Conservation (phyloP, 1,140 invertebrate genomes). For the Drosophila prosaltans region DNA sequence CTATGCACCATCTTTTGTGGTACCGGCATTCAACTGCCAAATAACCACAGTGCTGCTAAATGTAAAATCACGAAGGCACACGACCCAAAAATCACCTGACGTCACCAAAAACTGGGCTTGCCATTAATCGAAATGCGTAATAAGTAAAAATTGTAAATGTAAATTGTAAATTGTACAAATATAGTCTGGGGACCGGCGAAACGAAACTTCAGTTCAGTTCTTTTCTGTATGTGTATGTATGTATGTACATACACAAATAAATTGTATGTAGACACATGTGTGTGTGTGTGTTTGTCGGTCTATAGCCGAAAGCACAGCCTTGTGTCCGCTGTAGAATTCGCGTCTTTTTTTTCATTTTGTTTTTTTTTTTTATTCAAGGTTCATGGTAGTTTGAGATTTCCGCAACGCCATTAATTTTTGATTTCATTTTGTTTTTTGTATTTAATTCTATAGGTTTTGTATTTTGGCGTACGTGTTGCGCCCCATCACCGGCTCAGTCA, state of each 20-base stretch:
- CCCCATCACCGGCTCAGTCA: constrained; percentile 52
- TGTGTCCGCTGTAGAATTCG: constrained; percentile 32
- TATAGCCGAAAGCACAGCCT: constrained; percentile 31
- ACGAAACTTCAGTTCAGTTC: constrained; percentile 3
- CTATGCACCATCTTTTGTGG: constrained; percentile 6
- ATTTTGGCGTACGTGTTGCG: constrained; percentile 72
- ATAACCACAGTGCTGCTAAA: background rate
- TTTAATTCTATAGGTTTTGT: constrained; percentile 25
- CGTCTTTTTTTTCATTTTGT: constrained; percentile 30
- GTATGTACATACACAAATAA: background rate
- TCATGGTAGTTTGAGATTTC: constrained; percentile 58
- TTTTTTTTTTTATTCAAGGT: constrained; percentile 49
- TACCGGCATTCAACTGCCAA: constrained; percentile 19
- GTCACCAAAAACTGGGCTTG: constrained; percentile 19
- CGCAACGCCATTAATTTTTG: constrained; percentile 71
- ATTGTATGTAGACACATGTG: background rate
- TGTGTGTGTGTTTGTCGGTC: background rate
- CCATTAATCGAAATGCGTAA: constrained; percentile 41
- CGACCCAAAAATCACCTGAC: constrained; percentile 27
- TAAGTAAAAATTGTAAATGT: constrained; percentile 37
- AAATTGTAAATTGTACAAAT: constrained; percentile 19
- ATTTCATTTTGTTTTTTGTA: constrained; percentile 36
- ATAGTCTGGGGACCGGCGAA: background rate
- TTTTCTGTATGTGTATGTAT: constrained; percentile 1
- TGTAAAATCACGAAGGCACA: constrained; percentile 31